A percentile compares a stretch with the other conserved stretches of the same genome.
Evolutionary conservation across 2,888 invertebrate genomes (phyloP).

Genomic region (Leptinotarsa juncta): DNA sequence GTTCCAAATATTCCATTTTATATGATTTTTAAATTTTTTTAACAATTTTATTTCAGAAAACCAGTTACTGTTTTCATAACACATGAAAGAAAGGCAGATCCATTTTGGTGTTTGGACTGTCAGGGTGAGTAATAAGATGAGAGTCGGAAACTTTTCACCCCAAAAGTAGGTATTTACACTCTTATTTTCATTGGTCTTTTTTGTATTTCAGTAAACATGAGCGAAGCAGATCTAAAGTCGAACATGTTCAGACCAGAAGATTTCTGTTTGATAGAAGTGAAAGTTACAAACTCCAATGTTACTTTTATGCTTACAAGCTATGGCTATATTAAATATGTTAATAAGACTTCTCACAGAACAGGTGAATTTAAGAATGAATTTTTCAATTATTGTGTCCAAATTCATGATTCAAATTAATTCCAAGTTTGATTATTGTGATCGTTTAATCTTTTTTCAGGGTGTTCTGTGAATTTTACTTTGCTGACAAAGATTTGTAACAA

Average conservation of each 20-base stretch:
- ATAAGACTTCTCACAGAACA: slow-evolving; percentile 2
- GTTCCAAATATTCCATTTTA: too few relatives aligned
- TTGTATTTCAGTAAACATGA: slow-evolving; percentile 47
- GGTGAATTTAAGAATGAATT: background rate
- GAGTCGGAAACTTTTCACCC: too few relatives aligned
- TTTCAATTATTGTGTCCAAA: background rate
- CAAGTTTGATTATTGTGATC: background rate
- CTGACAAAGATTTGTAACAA: slow-evolving; percentile 38
- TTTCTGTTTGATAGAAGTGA: slow-evolving; percentile 48
- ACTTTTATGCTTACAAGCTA: slow-evolving; percentile 43
- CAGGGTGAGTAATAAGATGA: slow-evolving; percentile 41
- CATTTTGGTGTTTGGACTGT: slow-evolving; percentile 43
- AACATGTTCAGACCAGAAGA: slow-evolving; percentile 48
- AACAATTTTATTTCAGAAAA: slow-evolving; percentile 36
- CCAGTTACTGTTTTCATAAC: slow-evolving; percentile 39
- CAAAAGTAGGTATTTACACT: background rate
- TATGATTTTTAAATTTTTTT: too few relatives aligned
- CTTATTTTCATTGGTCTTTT: background rate
- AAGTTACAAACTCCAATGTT: slow-evolving; percentile 32
- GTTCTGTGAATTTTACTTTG: slow-evolving; percentile 42
- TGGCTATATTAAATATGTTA: slow-evolving; percentile 42
- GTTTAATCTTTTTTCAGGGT: slow-evolving; percentile 22
- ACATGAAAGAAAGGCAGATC: slow-evolving; percentile 38
- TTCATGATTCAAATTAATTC: background rate
- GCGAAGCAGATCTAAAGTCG: slow-evolving; percentile 38